Evolutionary conservation across 2,888 invertebrate species (phyloP).

Genomic region (Campopleginae sp.): DNA sequence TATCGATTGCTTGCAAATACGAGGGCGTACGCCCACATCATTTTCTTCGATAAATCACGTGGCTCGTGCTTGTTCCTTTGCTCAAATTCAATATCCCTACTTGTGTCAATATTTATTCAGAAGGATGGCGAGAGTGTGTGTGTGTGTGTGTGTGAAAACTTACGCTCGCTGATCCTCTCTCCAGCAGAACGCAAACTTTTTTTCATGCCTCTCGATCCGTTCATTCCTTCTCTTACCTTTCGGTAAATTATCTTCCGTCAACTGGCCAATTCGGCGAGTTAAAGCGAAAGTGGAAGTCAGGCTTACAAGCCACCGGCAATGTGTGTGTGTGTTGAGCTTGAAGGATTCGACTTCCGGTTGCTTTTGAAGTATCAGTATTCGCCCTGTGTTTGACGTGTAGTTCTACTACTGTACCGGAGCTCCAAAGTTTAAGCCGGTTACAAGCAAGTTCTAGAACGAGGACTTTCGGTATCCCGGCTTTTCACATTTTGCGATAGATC

Average conservation of each 20-base stretch:
- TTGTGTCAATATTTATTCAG: conserved; percentile 1
- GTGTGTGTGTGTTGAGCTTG: conserved; percentile 1
- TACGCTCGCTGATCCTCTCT: not conserved
- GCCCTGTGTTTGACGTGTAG: conserved; percentile 51
- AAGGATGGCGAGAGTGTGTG: conserved; percentile 11
- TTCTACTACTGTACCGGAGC: conserved; percentile 34
- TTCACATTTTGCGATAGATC: conserved; percentile 18
- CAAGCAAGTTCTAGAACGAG: not conserved
- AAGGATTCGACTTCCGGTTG: conserved; percentile 31
- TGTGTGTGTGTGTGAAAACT: conserved; percentile 6
- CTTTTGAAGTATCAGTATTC: conserved; percentile 20
- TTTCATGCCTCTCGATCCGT: not conserved
- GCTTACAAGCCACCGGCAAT: not conserved
- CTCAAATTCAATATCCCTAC: not conserved
- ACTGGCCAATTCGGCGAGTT: conserved; percentile 36
- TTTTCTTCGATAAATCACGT: conserved; percentile 1
- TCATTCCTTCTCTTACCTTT: conserved; percentile 8
- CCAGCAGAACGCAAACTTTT: conserved; percentile 24
- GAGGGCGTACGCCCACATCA: not conserved
- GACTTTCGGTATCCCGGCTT: conserved; percentile 23
- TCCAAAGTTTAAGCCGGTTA: conserved; percentile 47
- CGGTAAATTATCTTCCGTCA: conserved; percentile 39
- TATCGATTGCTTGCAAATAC: conserved; percentile 26
- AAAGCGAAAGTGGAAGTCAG: not conserved
- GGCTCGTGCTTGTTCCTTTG: not conserved